Conservation (phyloP, 2,888 invertebrate genomes). For the Andrena flavipes region DNA sequence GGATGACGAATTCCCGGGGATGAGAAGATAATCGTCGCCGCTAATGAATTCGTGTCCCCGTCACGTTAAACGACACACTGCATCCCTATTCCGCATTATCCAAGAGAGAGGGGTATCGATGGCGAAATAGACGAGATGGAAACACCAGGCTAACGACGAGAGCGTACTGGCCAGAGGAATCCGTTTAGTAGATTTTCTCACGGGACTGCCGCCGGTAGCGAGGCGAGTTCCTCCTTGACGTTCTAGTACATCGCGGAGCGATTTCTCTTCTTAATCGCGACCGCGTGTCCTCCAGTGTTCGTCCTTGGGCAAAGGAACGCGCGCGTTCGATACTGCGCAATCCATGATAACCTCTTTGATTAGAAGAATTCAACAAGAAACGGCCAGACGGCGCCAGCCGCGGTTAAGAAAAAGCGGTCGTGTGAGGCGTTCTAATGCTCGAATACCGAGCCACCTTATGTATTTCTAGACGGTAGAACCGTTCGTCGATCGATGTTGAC, state of each 20-base stretch:
- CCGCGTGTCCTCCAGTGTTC: conserved; percentile 55
- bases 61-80: background rate
- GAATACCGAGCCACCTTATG: conserved; percentile 61
- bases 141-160: background rate
- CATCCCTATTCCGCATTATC: background rate
- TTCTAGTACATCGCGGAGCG: conserved; percentile 39
- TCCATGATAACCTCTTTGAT: conserved; percentile 70
- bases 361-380: conserved; percentile 71
- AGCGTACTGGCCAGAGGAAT: conserved; percentile 10
- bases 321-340: conserved; percentile 60
- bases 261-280: conserved; percentile 68
- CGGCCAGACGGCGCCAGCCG: conserved; percentile 67
- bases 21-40: conserved; percentile 42
- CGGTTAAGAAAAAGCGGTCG: conserved; percentile 65
- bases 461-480: conserved; percentile 57
- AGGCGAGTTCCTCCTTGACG: conserved; percentile 53
- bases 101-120: background rate
- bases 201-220: conserved; percentile 32
- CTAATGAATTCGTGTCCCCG: conserved; percentile 16
- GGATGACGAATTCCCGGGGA: conserved; percentile 43
- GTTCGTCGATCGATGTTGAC: conserved; percentile 54
- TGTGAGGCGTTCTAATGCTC: conserved; percentile 66
- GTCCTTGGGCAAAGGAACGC: conserved; percentile 64
- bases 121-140: conserved; percentile 2
- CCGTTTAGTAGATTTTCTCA: conserved; percentile 58